A percentile compares a stretch with the other conserved stretches of the same genome.
These are phyloP conservation scores for Branchipolynoe longqiensis DNA, from an alignment of 2,888 invertebrate species.

Conservation along the genomic window DNA sequence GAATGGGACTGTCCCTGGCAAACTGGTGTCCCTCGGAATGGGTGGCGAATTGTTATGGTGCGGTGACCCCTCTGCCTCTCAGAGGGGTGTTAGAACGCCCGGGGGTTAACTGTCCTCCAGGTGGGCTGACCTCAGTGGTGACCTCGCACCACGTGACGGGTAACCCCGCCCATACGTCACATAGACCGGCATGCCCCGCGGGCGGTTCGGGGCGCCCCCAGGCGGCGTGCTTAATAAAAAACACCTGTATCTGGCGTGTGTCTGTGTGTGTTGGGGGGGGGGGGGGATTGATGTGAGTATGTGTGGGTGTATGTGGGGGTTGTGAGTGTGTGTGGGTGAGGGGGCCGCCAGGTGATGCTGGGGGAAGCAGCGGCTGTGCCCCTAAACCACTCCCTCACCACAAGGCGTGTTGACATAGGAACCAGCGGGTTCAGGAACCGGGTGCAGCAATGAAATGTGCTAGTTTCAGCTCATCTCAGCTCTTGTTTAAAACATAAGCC, in stretches of 20 bases:
- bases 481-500: too few relatives aligned
- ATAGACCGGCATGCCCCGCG: slow-evolving; percentile 13
- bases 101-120: slow-evolving; percentile 1
- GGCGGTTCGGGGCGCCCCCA: slow-evolving; percentile 36
- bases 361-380: not conserved
- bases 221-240: not conserved
- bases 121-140: not conserved
- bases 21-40: too few relatives aligned
- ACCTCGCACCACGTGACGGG: not conserved
- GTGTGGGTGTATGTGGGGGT: not conserved
- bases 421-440: too few relatives aligned
- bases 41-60: too few relatives aligned
- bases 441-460: too few relatives aligned
- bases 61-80: not conserved
- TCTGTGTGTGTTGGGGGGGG: not conserved
- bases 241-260: slow-evolving; percentile 21
- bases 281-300: not conserved
- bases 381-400: too few relatives aligned
- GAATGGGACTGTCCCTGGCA: too few relatives aligned
- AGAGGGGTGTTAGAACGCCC: too few relatives aligned
- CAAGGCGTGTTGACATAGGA: too few relatives aligned
- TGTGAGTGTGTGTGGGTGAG: not conserved
- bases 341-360: not conserved
- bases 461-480: too few relatives aligned
- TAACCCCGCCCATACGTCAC: slow-evolving; percentile 25